Evolutionary conservation across 2,113 vertebrate species (phyloP), one percentile per base, ranked within the genome.

Genomic region (Cottus gobio): DNA sequence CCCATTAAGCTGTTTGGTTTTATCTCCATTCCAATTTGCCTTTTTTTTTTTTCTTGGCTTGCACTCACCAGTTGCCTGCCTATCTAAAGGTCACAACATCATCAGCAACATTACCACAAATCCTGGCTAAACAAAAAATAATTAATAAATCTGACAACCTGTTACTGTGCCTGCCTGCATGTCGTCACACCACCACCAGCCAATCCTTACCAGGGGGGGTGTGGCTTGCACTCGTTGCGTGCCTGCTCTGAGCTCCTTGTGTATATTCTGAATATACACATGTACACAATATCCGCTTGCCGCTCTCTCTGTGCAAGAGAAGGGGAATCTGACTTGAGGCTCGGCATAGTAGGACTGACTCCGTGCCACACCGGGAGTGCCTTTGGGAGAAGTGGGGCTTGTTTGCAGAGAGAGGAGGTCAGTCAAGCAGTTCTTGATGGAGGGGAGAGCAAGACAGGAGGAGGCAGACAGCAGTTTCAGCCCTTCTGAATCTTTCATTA

Each of bases 121-220:
- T 91, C 84, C 83, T 13, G n/a, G 67, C 80, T 75, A 87, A 85
- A 89, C 64, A 80, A 76, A 75, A 90, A 87, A 81, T 82, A 88
- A 90, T 85, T 80, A 90, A 92, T 86, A 82, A 89, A 89, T 81
- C 77, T 52, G 79, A 81, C 86, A 91, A 93, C 90, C 93, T 91
- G 90, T 91, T 90, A 90, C 90, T 56, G 92, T 75, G 91, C 90
- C 77, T 86, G 88, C 75, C 83, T 39, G 86, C 76, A 26, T 93
- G 85, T 90, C 88, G 91, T 94, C 93, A 94, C 95, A 61, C 60
- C 70, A 70, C 75, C 75, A 22, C 0, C 83, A 90, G 90, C 96
- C 97, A 97, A 97, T 97, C 77, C 74, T 80, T 1, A 39, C 22
- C 42, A 30, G 89, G 77, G 79, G 92, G 20, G 97, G 97, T 73